Evolutionary conservation across 2,113 vertebrate genomes (phyloP).

Genomic region (Willisornis vidua): DNA sequence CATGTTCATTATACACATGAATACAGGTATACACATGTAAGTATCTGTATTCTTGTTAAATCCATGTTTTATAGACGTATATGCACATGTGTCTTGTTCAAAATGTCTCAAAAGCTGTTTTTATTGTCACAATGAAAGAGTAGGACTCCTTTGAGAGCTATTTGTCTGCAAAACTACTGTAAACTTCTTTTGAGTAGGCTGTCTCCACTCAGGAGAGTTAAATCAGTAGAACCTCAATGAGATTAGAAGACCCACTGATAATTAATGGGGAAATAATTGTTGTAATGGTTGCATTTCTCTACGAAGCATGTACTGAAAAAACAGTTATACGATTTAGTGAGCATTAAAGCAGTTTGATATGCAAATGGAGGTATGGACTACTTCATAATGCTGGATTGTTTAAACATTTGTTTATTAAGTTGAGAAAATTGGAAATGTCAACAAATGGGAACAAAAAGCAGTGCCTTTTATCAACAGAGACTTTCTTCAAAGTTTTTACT

Average conservation of each 20-base stretch:
- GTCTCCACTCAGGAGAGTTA: slow-evolving; percentile 28
- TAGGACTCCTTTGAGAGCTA: slow-evolving; percentile 19
- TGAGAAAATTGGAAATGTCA: not conserved
- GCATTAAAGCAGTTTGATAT: slow-evolving; percentile 22
- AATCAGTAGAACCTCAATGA: slow-evolving; percentile 15
- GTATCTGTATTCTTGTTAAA: not conserved
- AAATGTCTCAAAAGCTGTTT: slow-evolving; percentile 5
- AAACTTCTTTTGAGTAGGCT: slow-evolving; percentile 34
- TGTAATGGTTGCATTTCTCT: slow-evolving; percentile 6
- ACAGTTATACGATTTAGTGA: not conserved
- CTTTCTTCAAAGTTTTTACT: not conserved
- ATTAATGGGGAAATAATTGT: slow-evolving; percentile 41
- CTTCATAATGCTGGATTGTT: not conserved
- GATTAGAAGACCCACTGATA: slow-evolving; percentile 14
- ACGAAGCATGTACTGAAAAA: not conserved
- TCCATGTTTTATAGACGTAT: not conserved
- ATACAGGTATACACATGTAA: accelerated
- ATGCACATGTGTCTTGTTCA: not conserved
- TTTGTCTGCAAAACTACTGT: slow-evolving; percentile 33
- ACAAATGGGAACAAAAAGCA: not conserved
- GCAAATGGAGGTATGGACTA: not conserved
- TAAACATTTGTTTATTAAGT: slow-evolving; percentile 16
- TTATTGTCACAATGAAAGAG: slow-evolving; percentile 21
- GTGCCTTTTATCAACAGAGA: not conserved
- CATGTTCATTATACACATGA: not conserved